Evolutionary conservation across 2,113 vertebrate genomes (phyloP), one percentile per base, ranked within the genome.

Genomic region (western clawed frog (Xenopus tropicalis)): DNA sequence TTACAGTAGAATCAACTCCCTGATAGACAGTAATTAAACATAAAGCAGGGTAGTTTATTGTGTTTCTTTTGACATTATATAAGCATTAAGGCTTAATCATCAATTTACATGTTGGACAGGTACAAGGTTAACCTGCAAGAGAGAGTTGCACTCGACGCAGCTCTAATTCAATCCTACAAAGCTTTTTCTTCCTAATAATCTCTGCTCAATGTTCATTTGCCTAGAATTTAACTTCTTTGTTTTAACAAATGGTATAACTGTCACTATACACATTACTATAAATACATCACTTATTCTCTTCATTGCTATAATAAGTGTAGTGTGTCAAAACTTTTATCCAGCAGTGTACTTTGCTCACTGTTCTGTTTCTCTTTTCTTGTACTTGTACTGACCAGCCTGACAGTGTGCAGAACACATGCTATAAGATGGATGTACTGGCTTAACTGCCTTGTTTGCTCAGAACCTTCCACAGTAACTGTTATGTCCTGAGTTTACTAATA

Each of bases 391-490:
- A 91, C 0, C 22, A 81, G 78, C 22, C 93, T 92, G 0, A 92
- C 93, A 21, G 93, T 93, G 0, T 98, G 98, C 10, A 98, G 89
- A 80, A 97, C 96, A 68, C 96, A 98, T 37, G 29, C 29, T 37
- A 9, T 61, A 98, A 81, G 85, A 99, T 94, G 86, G 98, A 99
- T 52, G 94, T 87, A 0, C 93, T 97, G 89, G 85, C 56, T 83
- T 90, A 61, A 91, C 79, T 91, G 87, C 48, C 59, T 86, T 11
- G 96, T 97, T 78, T 94, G 89, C 96, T 94, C 98, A 57, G 95
- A 96, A 52, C 86, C 87, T 59, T 96, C 86, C 57, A 98, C 93
- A 46, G 88, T 48, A 29, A 99, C 90, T 9, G 93, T 93, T 74
- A 93, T 96, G 1, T 95, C 94, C 78, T 97, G 79, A 98, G 89